These are phyloP conservation scores for Antidorcas marsupialis DNA, from an alignment of 2,113 vertebrate species.

Conservation along the genomic window DNA sequence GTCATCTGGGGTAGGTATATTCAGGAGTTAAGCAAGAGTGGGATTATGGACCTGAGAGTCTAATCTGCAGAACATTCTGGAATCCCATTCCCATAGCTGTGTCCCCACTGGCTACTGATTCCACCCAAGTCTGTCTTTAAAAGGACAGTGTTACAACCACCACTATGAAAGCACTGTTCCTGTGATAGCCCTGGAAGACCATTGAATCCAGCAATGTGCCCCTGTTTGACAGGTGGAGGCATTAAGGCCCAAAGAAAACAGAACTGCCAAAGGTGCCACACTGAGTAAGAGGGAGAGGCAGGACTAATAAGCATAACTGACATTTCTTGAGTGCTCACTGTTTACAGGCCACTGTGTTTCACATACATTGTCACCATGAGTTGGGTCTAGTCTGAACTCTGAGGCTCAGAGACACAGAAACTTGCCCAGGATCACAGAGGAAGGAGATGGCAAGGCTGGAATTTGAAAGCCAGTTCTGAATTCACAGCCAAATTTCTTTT, in stretches of 20 bases:
- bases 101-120: background rate
- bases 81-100: background rate
- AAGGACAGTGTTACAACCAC: background rate
- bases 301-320: background rate
- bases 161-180: background rate
- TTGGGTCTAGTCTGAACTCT: background rate
- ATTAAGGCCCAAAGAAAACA: background rate
- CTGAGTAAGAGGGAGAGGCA: background rate
- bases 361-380: background rate
- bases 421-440: background rate
- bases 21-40: background rate
- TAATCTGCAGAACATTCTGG: background rate
- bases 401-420: background rate
- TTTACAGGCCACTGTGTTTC: background rate
- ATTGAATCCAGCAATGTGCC: background rate
- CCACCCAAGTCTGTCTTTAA: background rate
- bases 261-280: background rate
- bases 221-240: background rate
- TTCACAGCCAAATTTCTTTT: background rate
- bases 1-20: background rate
- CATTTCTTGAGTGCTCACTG: background rate
- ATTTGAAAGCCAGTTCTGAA: background rate
- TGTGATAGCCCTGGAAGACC: background rate
- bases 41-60: background rate
- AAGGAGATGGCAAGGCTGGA: background rate